Base-by-base conservation (phyloP, 1,140 invertebrate species). In the Drosophila elegans region DNA sequence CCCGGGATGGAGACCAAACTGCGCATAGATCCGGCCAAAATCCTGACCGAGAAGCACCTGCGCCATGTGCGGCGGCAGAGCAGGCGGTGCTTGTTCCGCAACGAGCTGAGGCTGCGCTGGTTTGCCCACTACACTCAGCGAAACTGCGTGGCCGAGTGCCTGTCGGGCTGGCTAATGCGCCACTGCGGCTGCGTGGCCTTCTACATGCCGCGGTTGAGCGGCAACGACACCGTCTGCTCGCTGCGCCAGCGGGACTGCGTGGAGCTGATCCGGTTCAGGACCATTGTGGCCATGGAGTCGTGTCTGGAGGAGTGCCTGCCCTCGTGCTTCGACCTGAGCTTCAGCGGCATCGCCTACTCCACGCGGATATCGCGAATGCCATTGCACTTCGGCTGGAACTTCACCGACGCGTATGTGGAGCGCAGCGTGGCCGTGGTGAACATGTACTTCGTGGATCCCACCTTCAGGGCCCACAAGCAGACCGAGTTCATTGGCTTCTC, bases 401-500 rank as follows among this genome's bases (percentile, higher is more conserved):
- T 92, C 94, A 94, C 64, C 94, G 95, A 92, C 91, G 95, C 48
- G 94, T 95, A 93, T 94, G 95, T 83, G 94, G 96, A 69, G 94
- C 95, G 11, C 95, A 96, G 96, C 83, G 94, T 96, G 92, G 95
- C 96, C 4, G 92, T 96, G 2, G 93, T 96, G 9, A 95, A 97
- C 84, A 94, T 96, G 72, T 97, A 94, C 81, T 96, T 95, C 78
- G 94, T 94, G 63, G 94, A 95, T 25, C 94, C 94, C 25, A 94
- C 95, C 25, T 96, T 96, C 78, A 94, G 95, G 27, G 94, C 95
- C 77, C 94, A 93, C 72, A 94, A 94, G 0, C 96, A 96, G 91
- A 95, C 94, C 46, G 95, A 96, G 91, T 93, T 97, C 53, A 96
- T 95, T 89, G 96, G 95, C 67, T 95, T 96, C 51, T 95, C 95